Evolutionary conservation across 1,140 invertebrate species (phyloP), one percentile per base, ranked within the genome.

Genomic region (Piezodorus guildinii): DNA sequence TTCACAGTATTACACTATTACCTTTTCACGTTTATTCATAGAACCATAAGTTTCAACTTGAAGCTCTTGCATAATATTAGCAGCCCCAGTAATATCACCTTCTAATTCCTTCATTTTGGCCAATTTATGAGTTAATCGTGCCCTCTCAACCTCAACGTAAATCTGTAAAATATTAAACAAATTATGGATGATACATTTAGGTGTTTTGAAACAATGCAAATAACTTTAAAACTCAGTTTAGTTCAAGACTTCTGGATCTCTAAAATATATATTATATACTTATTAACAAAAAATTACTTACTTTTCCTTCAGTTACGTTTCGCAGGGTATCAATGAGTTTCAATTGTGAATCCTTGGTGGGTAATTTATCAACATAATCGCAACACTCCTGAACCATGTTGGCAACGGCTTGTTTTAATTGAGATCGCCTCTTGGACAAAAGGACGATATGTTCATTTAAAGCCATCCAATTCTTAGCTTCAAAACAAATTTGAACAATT

Each of bases 31-130:
- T 73, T 94, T 93, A 61, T 98, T 91, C 96, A 99, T 99, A 0
- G 95, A 97, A 16, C 97, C 97, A 77, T 96, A 99, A 0, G 96
- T 99, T 78, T 99, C 97, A 45, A 98, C 93, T 79, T 99, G 96
- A 15, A 99, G 77, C 76, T 99, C 97, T 73, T 98, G 90, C 73
- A 99, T 87, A 66, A 98, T 90, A 68, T 86, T 83, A 8, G 92
- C 91, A 54, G 96, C 96, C 70, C 91, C 92, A 17, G 85, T 79
- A 21, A 97, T 81, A 73, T 98, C 88, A 0, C 87, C 90, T 76
- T 98, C 94, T 3, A 83, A 83, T 76, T 99, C 96, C 70, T 91
- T 87, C 64, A 98, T 94, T 73, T 92, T 86, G 1, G 96, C 93
- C 62, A 99, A 75, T 68, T 89, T 93, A 73, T 96, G 87, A 19